Base-by-base conservation (phyloP, 2,888 invertebrate species). In the Acleris emargana region DNA sequence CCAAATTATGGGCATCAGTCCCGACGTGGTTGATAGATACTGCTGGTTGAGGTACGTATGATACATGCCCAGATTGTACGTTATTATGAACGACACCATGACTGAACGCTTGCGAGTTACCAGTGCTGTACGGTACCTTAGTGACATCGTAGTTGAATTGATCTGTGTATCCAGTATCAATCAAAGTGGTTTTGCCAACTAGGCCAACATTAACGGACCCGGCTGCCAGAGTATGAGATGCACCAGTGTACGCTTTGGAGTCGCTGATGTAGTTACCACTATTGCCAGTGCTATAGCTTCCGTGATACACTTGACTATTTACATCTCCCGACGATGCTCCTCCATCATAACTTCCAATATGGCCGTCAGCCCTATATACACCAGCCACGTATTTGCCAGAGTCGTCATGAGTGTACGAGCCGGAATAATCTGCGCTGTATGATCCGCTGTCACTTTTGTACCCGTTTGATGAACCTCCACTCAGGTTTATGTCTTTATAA, bases 121-220 rank as follows among this genome's bases (percentile, higher is more conserved):
- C 64, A 50, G 75, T 71, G 52, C 78, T 76, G 64, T 76, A 78
- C 5, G 74, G 73, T 32, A 78, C 72, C n/a, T 64, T 68, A 13
- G 69, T 68, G 53, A 51, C 68, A 25, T 75, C 73, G 17, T 78
- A 76, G 25, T 70, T 75, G 73, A 67, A 87, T 70, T 88, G 84
- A 55, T 87, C 76, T 2, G 76, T 78, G 63, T 88, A 86, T 55
- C 79, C 80, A 28, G 83, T 80, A 63, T 92, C 92, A 1, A 93
- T 76, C 61, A 93, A 77, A 16, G 88, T 88, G 1, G 93, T 93
- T 76, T 92, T 93, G 43, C 93, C 93, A 7, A 93, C 93, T 47
- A 93, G 78, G 32, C 88, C 93, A 16, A 92, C 90, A 71, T 91
- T 93, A 0, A 93, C 82, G 42, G 92, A 91, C 38, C 93, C 93